phyloP scores from a whole-genome alignment of 1,140 invertebrate genomes.

The Paraescarpia echinospica region DNA sequence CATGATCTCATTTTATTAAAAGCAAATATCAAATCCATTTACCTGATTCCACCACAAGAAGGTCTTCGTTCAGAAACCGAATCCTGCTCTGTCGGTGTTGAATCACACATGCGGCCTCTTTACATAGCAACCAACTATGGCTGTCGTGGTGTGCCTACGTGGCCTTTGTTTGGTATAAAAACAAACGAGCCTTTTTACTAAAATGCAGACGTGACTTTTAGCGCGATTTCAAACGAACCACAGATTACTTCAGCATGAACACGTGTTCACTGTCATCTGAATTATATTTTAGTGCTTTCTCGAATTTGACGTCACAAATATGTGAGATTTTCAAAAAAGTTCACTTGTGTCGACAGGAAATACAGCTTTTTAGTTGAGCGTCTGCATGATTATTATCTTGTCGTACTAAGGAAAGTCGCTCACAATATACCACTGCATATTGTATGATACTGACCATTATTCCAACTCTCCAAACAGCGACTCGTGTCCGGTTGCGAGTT shows the following conservation, averaged over 20 bases:
- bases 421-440: no score
- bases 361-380: no score
- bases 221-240: background rate
- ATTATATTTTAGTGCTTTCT: no score
- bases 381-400: no score
- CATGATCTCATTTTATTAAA: background rate
- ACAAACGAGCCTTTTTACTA: background rate
- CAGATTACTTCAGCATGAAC: background rate
- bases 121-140: background rate
- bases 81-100: background rate
- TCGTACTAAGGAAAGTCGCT: no score
- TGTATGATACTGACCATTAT: no score
- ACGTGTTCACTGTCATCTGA: background rate
- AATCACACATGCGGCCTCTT: background rate
- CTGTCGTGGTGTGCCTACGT: background rate
- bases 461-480: no score
- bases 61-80: background rate
- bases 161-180: background rate
- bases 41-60: background rate
- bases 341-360: no score
- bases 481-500: no score
- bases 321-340: no score
- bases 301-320: no score
- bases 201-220: background rate
- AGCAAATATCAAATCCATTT: background rate